Base-by-base conservation (phyloP, 2,113 vertebrate species). In the Lepus europaeus region DNA sequence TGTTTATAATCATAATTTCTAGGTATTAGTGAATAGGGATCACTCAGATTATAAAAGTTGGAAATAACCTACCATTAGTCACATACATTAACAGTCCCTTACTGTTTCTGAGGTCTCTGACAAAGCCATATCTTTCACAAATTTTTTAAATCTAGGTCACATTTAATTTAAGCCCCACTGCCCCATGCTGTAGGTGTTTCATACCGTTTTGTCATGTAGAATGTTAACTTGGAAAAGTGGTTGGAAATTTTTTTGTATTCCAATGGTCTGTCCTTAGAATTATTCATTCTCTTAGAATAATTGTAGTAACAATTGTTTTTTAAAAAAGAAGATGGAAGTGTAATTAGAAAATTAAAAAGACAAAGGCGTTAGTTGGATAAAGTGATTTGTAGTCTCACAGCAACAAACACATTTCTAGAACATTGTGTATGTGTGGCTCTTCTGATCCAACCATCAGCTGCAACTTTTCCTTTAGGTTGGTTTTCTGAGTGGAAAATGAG, bases 181-280 rank as follows among this genome's bases (percentile, higher is more conserved):
- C 83, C 79, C 89, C 66, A 19, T 1, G 68, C 49, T 51, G 17
- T 9, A 79, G 53, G 20, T 56, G 78, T 86, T 59, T 1, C 1
- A 95, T 95, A 81, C 66, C 6, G 87, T 85, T 95, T 73, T 84
- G 87, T 91, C 80, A 81, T 79, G 59, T 59, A 90, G 51, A 94
- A 96, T 83, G 91, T 81, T 90, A 91, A 97, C 87, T 93, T 92
- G 68, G 73, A 89, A 19, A 91, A 95, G 59, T 33, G 92, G 51
- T 25, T 76, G n/a, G 36, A 78, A 80, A 77, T 73, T 97, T 96
- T 79, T 3, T 5, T 70, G 51, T 74, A 66, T 82, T 90, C 63
- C 33, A 82, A 12, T 45, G 14, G 4, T 39, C 64, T 96, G 56
- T 92, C 91, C 66, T 94, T 94, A 96, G 70, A 91, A 86, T 91